A percentile compares a stretch with the other conserved stretches of the same genome.
These are phyloP conservation scores for Crotalus horridus DNA, from an alignment of 2,113 vertebrate genomes.

Conservation along the genomic window DNA sequence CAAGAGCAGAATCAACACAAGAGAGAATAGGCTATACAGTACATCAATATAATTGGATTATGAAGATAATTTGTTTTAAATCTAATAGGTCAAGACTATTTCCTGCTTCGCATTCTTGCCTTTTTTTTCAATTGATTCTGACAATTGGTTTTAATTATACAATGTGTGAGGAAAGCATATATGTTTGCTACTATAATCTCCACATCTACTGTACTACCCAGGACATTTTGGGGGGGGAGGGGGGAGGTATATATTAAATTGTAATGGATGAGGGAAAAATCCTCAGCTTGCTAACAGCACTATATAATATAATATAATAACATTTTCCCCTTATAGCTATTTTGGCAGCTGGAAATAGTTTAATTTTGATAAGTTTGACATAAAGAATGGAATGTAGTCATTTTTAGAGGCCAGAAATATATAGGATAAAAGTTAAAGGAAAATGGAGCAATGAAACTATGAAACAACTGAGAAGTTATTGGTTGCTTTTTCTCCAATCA, in stretches of 20 bases:
- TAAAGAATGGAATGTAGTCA: slow-evolving; percentile 46
- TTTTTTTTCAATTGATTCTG: slow-evolving; percentile 22
- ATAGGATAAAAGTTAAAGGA: not conserved
- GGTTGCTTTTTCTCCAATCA: slow-evolving; percentile 4
- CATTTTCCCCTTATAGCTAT: slow-evolving; percentile 42
- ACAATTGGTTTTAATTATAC: slow-evolving; percentile 35
- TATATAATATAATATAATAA: slow-evolving; percentile 7
- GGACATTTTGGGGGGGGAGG: not conserved
- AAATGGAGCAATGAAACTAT: not conserved
- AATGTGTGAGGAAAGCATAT: not conserved
- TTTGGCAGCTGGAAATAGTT: slow-evolving; percentile 58
- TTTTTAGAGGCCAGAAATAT: slow-evolving; percentile 39
- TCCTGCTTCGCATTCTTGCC: not conserved
- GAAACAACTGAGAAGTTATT: not conserved
- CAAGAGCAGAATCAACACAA: not conserved
- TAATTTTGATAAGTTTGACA: slow-evolving; percentile 57
- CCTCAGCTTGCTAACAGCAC: not conserved
- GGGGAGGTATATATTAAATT: not conserved
- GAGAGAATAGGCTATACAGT: not conserved
- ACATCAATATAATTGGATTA: not conserved
- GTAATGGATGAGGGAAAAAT: not conserved
- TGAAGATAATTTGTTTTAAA: not conserved
- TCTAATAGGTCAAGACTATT: not conserved
- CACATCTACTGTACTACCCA: not conserved
- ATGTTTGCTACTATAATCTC: slow-evolving; percentile 14